Conservation (phyloP, 2,113 vertebrate genomes). For the Barnardius zonarius region DNA sequence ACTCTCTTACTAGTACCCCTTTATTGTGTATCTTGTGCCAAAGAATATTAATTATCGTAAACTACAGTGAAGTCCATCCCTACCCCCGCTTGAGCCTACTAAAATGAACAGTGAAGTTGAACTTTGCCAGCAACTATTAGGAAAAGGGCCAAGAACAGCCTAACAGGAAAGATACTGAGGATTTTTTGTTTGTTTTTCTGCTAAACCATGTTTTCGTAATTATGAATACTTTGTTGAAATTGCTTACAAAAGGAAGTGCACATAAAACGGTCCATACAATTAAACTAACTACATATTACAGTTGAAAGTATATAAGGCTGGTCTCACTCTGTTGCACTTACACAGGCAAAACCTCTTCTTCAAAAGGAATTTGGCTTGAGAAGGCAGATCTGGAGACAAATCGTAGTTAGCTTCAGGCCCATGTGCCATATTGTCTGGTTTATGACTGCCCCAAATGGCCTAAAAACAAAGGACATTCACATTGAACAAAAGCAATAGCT, state of each 20-base stretch:
- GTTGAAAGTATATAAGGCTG: not conserved
- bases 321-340: not conserved
- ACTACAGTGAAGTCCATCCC: not conserved
- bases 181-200: conserved; percentile 50
- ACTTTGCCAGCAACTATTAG: conserved; percentile 35
- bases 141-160: conserved; percentile 17
- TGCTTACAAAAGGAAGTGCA: conserved; percentile 35
- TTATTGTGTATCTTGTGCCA: not conserved
- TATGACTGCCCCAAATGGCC: conserved; percentile 35
- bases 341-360: conserved; percentile 11
- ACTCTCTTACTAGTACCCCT: not conserved
- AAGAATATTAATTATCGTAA: conserved; percentile 20
- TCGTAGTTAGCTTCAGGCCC: not conserved
- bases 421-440: conserved; percentile 35
- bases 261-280: conserved; percentile 8
- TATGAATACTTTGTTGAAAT: conserved; percentile 19
- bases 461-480: conserved; percentile 38
- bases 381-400: not conserved
- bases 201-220: not conserved
- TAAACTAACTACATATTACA: not conserved
- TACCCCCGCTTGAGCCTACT: not conserved
- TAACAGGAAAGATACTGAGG: conserved; percentile 31
- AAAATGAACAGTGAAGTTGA: not conserved
- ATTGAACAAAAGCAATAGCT: conserved; percentile 33
- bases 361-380: conserved; percentile 16